A percentile compares a stretch with the other conserved stretches of the same genome.
Conservation (phyloP, 1,140 invertebrate genomes). For the Dinoponera quadriceps region DNA sequence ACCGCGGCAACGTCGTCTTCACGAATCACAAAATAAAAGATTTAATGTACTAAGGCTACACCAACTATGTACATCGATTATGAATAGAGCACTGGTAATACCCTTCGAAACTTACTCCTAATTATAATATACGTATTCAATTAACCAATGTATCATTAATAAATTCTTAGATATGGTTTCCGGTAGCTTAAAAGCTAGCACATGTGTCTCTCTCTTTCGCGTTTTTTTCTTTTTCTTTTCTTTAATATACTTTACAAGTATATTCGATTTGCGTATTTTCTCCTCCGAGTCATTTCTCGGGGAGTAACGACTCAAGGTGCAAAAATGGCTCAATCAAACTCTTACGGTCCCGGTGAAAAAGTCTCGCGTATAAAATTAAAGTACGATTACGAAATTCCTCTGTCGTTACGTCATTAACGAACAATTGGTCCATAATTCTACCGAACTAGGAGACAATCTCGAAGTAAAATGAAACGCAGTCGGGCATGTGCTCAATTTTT, state of each 20-base stretch:
- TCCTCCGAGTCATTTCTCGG: neutral
- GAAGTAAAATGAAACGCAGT: slow-evolving; percentile 7
- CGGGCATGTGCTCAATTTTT: slow-evolving; percentile 61
- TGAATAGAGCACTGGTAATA: slow-evolving; percentile 67
- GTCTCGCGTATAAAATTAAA: slow-evolving; percentile 22
- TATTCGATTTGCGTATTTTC: neutral
- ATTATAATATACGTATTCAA: slow-evolving; percentile 41
- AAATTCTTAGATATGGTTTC: slow-evolving; percentile 79
- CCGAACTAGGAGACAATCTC: slow-evolving; percentile 16
- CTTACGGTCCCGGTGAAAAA: neutral
- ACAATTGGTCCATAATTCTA: slow-evolving; percentile 40
- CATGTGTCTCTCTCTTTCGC: slow-evolving; percentile 33
- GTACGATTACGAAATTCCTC: slow-evolving; percentile 20
- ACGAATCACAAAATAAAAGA: slow-evolving; percentile 73
- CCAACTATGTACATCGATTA: slow-evolving; percentile 76
- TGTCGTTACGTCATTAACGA: neutral
- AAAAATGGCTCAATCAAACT: neutral
- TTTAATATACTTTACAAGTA: slow-evolving; percentile 3
- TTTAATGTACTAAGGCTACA: slow-evolving; percentile 70
- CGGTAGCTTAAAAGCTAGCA: slow-evolving; percentile 71
- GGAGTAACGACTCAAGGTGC: neutral
- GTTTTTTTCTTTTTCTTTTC: neutral
- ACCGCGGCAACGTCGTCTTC: slow-evolving; percentile 50
- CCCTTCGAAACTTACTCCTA: slow-evolving; percentile 66
- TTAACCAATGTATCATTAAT: slow-evolving; percentile 65